Evolutionary conservation across 2,888 invertebrate genomes (phyloP).

Genomic region (Leptopterna dolabrata): DNA sequence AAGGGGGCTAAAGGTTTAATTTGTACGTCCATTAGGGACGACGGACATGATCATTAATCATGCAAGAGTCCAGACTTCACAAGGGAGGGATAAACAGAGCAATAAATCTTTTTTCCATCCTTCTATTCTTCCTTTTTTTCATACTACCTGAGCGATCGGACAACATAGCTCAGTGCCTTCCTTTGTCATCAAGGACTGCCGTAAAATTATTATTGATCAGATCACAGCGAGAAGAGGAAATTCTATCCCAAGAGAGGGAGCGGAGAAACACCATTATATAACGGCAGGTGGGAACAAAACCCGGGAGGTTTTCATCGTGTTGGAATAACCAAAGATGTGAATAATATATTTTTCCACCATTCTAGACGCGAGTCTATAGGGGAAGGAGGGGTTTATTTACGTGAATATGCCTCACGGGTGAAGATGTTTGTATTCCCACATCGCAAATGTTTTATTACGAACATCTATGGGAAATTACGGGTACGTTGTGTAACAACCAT

Average conservation of each 20-base stretch:
- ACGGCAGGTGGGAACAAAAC: neutral
- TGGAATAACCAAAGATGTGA: neutral
- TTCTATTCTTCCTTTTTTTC: neutral
- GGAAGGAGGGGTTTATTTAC: neutral
- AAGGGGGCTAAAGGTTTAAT: constrained; percentile 32
- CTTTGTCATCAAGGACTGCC: constrained; percentile 22
- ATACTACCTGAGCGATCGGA: constrained; percentile 23
- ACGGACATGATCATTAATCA: constrained; percentile 41
- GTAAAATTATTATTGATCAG: constrained; percentile 34
- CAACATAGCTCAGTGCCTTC: neutral
- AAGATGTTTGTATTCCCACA: no score
- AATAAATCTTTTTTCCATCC: constrained; percentile 36
- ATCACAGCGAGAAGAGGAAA: neutral
- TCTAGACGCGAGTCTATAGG: neutral
- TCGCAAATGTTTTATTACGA: no score
- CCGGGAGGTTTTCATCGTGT: neutral
- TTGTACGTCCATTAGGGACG: constrained; percentile 28
- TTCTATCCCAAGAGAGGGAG: neutral
- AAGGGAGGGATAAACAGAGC: constrained; percentile 45
- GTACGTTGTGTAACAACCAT: no score
- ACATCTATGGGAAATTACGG: no score
- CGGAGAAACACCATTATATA: neutral
- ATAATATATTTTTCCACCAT: neutral
- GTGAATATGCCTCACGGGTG: no score
- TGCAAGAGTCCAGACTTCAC: constrained; percentile 26